These are phyloP conservation scores for Caenorhabditis imperialis DNA, from an alignment of 2,888 invertebrate species.

Conservation along the genomic window DNA sequence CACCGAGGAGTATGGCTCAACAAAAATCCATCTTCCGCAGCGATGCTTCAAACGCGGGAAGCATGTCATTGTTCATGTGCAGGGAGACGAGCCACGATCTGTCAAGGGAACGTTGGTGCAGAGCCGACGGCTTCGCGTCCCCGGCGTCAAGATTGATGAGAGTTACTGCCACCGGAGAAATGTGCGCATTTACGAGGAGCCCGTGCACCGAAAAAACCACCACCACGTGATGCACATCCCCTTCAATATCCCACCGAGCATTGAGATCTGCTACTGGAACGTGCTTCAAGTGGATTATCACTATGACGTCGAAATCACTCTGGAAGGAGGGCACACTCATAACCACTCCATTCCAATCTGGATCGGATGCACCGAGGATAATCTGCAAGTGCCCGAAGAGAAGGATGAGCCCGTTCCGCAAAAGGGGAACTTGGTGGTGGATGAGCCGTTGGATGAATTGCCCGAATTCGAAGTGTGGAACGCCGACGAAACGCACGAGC, in stretches of 20 bases:
- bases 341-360: constrained; percentile 66
- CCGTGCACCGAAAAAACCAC: constrained; percentile 26
- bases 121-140: constrained; percentile 58
- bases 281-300: constrained; percentile 62
- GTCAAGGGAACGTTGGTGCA: constrained; percentile 61
- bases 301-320: constrained; percentile 48
- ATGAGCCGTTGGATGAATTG: constrained; percentile 55
- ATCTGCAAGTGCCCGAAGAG: constrained; percentile 59
- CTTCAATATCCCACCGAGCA: constrained; percentile 63
- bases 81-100: constrained; percentile 45
- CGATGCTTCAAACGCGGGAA: constrained; percentile 68
- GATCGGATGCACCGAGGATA: constrained; percentile 70
- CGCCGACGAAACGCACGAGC: constrained; percentile 55
- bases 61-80: constrained; percentile 55
- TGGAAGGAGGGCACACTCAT: constrained; percentile 67
- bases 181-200: constrained; percentile 39
- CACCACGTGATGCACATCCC: constrained; percentile 63
- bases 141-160: constrained; percentile 57
- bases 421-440: constrained; percentile 2
- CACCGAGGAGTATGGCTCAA: constrained; percentile 62
- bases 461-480: constrained; percentile 70
- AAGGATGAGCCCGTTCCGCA: constrained; percentile 15
- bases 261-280: constrained; percentile 71
- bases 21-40: constrained; percentile 61
- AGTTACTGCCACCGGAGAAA: constrained; percentile 53